Percentiles rank a stretch among this genome's conserved stretches.
phyloP scores from a whole-genome alignment of 2,888 invertebrate species.

The Drosophila prolongata region DNA sequence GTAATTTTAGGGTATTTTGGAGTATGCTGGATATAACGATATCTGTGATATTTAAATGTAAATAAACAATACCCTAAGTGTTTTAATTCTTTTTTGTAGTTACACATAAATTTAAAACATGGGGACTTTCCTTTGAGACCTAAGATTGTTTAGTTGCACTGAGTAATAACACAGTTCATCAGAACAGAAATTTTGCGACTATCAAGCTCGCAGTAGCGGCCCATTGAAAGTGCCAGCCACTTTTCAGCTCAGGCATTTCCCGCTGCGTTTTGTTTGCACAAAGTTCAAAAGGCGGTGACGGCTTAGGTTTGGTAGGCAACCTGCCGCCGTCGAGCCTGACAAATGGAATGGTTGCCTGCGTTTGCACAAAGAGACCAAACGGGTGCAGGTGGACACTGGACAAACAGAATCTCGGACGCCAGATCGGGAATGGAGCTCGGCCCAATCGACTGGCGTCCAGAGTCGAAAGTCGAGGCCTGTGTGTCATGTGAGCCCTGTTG shows the following conservation, averaged over 20 bases:
- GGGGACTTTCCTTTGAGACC: background rate
- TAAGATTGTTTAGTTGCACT: background rate
- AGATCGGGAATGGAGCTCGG: constrained; percentile 35
- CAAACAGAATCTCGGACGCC: constrained; percentile 54
- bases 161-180: constrained; percentile 2
- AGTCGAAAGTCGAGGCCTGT: constrained; percentile 4
- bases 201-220: background rate
- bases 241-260: constrained; percentile 50
- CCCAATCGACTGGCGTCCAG: constrained; percentile 37
- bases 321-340: constrained; percentile 67
- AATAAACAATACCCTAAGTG: too few relatives aligned
- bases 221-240: constrained; percentile 59
- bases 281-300: constrained; percentile 51
- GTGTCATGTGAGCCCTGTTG: constrained; percentile 22
- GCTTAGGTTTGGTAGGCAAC: constrained; percentile 17
- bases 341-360: constrained; percentile 76
- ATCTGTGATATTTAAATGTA: too few relatives aligned
- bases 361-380: constrained; percentile 63
- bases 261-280: constrained; percentile 69
- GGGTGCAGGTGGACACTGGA: constrained; percentile 27
- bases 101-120: too few relatives aligned
- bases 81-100: too few relatives aligned
- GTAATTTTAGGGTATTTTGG: background rate
- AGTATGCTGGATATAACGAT: background rate
- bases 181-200: background rate